Percentiles rank a stretch among this genome's conserved stretches.
Conservation (phyloP, 2,797 vertebrate species). For the Parauchenoglanis ngamensis region DNA sequence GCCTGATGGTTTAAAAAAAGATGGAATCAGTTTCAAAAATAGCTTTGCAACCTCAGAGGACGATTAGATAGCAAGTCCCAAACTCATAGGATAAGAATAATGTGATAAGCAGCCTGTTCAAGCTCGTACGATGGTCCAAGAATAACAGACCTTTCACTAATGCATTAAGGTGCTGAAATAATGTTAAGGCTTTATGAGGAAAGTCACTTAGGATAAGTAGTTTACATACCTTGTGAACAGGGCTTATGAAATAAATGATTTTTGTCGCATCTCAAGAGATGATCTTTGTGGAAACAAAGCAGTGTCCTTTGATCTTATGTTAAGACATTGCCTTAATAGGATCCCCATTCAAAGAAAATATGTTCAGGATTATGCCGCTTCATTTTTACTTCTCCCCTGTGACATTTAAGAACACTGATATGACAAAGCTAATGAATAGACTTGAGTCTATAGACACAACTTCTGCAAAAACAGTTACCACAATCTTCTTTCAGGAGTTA, state of each 20-base stretch:
- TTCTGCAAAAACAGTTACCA: conserved; percentile 6
- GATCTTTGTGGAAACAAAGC: background rate
- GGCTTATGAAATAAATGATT: background rate
- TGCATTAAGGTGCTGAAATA: background rate
- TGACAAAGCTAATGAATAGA: conserved; percentile 32
- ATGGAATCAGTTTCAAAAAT: background rate
- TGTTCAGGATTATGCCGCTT: conserved; percentile 10
- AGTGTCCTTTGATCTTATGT: background rate
- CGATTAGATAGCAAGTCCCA: background rate
- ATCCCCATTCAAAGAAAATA: conserved; percentile 5
- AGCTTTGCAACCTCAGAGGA: conserved; percentile 2
- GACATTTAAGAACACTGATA: background rate
- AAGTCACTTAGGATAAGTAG: conserved; percentile 1
- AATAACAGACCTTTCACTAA: conserved; percentile 21
- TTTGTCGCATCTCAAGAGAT: background rate
- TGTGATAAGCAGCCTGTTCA: background rate
- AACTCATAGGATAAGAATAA: background rate
- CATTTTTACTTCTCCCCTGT: background rate
- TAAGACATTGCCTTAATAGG: background rate
- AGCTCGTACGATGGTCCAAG: conserved; percentile 1
- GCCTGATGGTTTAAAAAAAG: background rate
- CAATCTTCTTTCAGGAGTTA: background rate
- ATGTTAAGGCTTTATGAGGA: conserved; percentile 1
- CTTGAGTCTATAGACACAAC: background rate
- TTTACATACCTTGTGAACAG: background rate